Conservation (phyloP, 2,797 vertebrate species). For the Phaenicophaeus curvirostris region DNA sequence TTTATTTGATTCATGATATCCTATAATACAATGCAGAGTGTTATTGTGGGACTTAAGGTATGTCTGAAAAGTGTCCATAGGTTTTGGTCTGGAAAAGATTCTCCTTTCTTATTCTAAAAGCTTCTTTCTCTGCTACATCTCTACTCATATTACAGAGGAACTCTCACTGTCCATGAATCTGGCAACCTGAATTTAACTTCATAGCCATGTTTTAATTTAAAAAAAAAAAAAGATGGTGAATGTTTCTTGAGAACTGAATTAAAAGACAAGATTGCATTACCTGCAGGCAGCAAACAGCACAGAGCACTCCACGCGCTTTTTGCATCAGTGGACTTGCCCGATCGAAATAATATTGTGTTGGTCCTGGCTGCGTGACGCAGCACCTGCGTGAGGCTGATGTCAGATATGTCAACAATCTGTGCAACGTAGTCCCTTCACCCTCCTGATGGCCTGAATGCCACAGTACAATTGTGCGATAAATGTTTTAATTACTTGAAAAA, state of each 20-base stretch:
- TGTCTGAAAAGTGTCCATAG: neutral
- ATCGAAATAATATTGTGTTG: accelerated
- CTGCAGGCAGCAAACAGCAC: neutral
- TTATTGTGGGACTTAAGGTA: neutral
- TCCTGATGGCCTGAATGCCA: conserved; percentile 4
- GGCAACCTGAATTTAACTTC: neutral
- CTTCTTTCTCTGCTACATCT: neutral
- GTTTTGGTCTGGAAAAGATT: neutral
- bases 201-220: neutral
- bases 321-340: neutral
- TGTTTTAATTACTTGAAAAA: neutral
- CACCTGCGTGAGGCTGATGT: neutral
- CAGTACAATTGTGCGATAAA: neutral
- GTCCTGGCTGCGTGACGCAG: neutral
- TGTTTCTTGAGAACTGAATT: neutral
- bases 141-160: neutral
- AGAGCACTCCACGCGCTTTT: accelerated
- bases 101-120: neutral
- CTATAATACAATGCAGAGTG: neutral
- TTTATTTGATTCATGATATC: neutral
- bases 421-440: neutral
- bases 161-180: accelerated
- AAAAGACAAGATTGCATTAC: neutral
- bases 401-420: neutral
- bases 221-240: neutral